Conservation (phyloP, 2,113 vertebrate species). For the Festucalex cinctus region DNA sequence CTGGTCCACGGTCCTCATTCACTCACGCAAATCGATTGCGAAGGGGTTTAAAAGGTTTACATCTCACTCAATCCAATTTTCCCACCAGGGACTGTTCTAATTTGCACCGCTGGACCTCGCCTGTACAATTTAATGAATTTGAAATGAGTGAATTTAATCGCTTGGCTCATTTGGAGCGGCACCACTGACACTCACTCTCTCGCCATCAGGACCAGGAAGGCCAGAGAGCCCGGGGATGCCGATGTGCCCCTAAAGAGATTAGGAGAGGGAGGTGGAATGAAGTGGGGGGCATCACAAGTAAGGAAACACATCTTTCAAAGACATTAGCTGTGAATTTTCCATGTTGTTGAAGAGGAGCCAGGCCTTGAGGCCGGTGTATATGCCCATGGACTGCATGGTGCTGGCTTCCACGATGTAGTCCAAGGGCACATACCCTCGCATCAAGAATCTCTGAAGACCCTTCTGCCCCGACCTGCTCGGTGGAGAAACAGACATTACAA, state of each 20-base stretch:
- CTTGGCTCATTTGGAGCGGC: constrained; percentile 12
- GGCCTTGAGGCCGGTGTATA: constrained; percentile 99
- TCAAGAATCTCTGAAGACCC: constrained; percentile 80
- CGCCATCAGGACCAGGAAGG: constrained; percentile 86
- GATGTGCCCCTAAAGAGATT: constrained; percentile 84
- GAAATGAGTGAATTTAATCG: constrained; percentile 6
- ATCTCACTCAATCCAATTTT: neutral
- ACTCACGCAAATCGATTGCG: too few species aligned
- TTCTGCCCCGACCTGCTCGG: constrained; percentile 39
- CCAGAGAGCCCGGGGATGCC: constrained; percentile 89
- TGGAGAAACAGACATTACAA: constrained; percentile 14
- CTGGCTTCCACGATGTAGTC: constrained; percentile 99
- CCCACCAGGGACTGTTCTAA: neutral
- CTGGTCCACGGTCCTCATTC: too few species aligned
- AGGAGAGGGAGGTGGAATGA: constrained; percentile 34
- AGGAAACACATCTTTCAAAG: constrained; percentile 10
- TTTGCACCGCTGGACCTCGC: constrained; percentile 18
- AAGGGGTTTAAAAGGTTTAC: too few species aligned
- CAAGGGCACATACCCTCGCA: constrained; percentile 99
- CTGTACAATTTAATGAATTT: constrained; percentile 22
- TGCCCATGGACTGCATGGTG: constrained; percentile 99
- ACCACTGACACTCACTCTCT: constrained; percentile 84
- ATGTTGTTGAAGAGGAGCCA: constrained; percentile 71
- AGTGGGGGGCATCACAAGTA: constrained; percentile 3
- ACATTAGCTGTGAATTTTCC: neutral